phyloP scores from a whole-genome alignment of 2,797 vertebrate species.

The Botia almorhae region DNA sequence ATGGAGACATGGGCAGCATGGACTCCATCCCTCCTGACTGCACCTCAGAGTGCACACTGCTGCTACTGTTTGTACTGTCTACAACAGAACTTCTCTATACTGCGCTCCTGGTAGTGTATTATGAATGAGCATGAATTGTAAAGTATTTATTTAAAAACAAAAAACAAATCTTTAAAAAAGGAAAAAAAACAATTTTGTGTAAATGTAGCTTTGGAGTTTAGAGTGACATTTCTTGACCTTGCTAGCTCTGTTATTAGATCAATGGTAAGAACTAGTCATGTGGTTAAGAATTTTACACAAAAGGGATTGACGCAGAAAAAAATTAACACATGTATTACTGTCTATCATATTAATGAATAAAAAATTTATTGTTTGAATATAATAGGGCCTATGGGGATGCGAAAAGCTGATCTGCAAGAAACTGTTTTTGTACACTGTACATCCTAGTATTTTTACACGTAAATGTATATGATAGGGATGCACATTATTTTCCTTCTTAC shows the following conservation, averaged over 20 bases:
- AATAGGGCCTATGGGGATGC: constrained; percentile 84
- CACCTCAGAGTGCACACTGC: constrained; percentile 89
- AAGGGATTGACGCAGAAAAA: constrained; percentile 76
- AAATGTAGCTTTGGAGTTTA: constrained; percentile 89
- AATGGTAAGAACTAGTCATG: constrained; percentile 82
- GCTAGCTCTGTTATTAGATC: constrained; percentile 86
- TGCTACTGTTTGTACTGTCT: constrained; percentile 93
- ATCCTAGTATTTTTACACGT: constrained; percentile 98
- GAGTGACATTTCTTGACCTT: constrained; percentile 85
- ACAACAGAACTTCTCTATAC: constrained; percentile 83
- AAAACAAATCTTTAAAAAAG: constrained; percentile 78
- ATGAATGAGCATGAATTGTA: constrained; percentile 96
- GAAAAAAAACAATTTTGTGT: constrained; percentile 78
- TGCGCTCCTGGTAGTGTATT: constrained; percentile 89
- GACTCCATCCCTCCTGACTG: constrained; percentile 83
- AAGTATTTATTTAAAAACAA: constrained; percentile 95
- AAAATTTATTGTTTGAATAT: constrained; percentile 82
- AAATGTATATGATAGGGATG: constrained; percentile 92
- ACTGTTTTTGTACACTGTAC: constrained; percentile 96
- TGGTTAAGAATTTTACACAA: constrained; percentile 82
- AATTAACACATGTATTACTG: constrained; percentile 65
- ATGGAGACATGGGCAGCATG: constrained; percentile 64
- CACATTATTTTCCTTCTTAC: constrained; percentile 96
- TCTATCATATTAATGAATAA: constrained; percentile 65
- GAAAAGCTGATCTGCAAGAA: constrained; percentile 87